Evolutionary conservation across 2,888 invertebrate species (phyloP), one percentile per base, ranked within the genome.

Genomic region (Biston betularia): DNA sequence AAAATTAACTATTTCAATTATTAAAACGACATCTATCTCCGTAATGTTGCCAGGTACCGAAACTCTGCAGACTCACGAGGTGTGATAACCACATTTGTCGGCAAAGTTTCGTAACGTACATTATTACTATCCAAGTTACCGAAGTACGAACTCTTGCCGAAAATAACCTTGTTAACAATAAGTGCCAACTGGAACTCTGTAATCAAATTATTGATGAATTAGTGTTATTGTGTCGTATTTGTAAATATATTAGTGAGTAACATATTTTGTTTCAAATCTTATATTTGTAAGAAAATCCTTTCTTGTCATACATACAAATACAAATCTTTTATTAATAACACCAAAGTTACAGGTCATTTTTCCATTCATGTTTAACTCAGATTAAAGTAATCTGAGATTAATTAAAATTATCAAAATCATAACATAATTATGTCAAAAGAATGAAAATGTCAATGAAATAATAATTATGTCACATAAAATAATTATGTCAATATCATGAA

Each of bases 101-200:
- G 57, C 57, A 42, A 62, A 66, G 56, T 66, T 66, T 48, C 34
- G 35, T 1, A 42, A 61, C 65, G 60, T 56, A 24, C 42, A 58
- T 58, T 50, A 60, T 60, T 46, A 52, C 61, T 48, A 59, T 59
- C 57, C 14, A 46, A 57, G 61, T 61, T 59, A 42, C 14, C 44
- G 11, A 24, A 49, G 59, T 54, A 54, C 60, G 49, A 61, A 65
- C 42, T 46, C 35, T 38, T 60, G 50, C 15, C 40, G 52, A 61
- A 66, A 57, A 66, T 61, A 65, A 56, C 34, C 52, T 66, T 24
- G 61, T 57, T 61, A 57, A 42, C 57, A 40, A 57, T 57, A 46
- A 66, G 61, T 61, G 52, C 56, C 45, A 57, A 35, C 40, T 42
- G 33, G 52, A 65, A 61, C 55, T 65, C 24, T 5, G 34, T 56